Evolutionary conservation across 1,140 invertebrate species (phyloP).

Genomic region (Caenorhabditis inopinata): DNA sequence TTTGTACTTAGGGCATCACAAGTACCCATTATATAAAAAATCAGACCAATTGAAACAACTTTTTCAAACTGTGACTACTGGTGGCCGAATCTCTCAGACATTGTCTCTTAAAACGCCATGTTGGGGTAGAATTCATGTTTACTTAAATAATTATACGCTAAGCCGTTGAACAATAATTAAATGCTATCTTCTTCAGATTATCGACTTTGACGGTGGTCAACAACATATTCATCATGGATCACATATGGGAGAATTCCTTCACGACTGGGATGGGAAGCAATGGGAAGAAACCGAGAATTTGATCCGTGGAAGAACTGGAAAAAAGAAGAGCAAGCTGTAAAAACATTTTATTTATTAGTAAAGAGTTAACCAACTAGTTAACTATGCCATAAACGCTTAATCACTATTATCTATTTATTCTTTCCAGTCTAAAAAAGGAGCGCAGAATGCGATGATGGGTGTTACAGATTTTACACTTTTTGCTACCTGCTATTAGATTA

Average conservation of each 20-base stretch:
- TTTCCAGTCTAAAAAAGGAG: not conserved
- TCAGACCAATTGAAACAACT: too few species aligned
- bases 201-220: constrained; percentile 53
- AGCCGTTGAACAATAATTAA: too few species aligned
- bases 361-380: not conserved
- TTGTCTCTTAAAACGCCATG: too few species aligned
- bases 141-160: too few species aligned
- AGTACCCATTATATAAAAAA: too few species aligned
- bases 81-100: too few species aligned
- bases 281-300: constrained; percentile 44
- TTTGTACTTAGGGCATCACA: too few species aligned
- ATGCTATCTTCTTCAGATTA: constrained; percentile 30
- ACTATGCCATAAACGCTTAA: not conserved
- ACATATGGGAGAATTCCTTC: constrained; percentile 30
- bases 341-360: not conserved
- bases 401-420: not conserved
- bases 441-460: not conserved
- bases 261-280: constrained; percentile 30
- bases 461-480: not conserved
- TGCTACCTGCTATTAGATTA: not conserved
- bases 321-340: constrained; percentile 41
- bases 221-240: constrained; percentile 40
- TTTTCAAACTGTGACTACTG: too few species aligned
- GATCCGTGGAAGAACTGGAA: constrained; percentile 49
- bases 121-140: too few species aligned